A percentile compares a stretch with the other conserved stretches of the same genome.
These are phyloP conservation scores for Apogon hyalosoma DNA, from an alignment of 2,797 vertebrate genomes.

Conservation along the genomic window DNA sequence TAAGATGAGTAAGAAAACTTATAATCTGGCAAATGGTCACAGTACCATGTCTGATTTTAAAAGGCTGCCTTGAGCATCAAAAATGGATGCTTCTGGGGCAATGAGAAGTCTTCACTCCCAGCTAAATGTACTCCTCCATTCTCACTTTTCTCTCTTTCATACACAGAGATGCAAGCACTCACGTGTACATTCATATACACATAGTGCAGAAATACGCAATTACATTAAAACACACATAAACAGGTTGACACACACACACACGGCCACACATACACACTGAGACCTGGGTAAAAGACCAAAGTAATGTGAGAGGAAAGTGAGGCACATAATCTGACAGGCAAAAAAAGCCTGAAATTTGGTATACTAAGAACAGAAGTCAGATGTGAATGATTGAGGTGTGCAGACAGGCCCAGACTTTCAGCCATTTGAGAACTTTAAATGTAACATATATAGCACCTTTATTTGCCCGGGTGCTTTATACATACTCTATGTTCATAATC, in stretches of 20 bases:
- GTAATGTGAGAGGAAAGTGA: constrained; percentile 72
- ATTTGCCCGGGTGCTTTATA: constrained; percentile 44
- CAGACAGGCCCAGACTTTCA: constrained; percentile 53
- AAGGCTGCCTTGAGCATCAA: constrained; percentile 34
- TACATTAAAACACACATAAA: constrained; percentile 52
- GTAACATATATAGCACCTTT: constrained; percentile 57
- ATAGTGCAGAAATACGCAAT: constrained; percentile 60
- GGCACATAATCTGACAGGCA: constrained; percentile 80
- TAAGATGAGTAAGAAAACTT: constrained; percentile 42
- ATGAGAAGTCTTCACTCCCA: constrained; percentile 31
- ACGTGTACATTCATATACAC: constrained; percentile 63
- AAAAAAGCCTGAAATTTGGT: constrained; percentile 79
- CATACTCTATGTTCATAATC: constrained; percentile 37
- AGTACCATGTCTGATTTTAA: constrained; percentile 62
- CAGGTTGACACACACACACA: constrained; percentile 33
- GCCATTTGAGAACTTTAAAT: constrained; percentile 60
- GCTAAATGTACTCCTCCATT: constrained; percentile 30
- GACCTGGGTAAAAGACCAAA: constrained; percentile 60
- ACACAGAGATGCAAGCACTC: constrained; percentile 54
- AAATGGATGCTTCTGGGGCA: constrained; percentile 18
- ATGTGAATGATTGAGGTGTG: constrained; percentile 63
- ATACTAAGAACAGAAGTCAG: constrained; percentile 69
- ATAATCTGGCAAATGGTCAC: constrained; percentile 61
- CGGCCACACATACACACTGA: constrained; percentile 44
- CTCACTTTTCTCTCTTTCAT: constrained; percentile 36